phyloP scores from a whole-genome alignment of 2,888 invertebrate genomes.

The Horisme vitalbata region DNA sequence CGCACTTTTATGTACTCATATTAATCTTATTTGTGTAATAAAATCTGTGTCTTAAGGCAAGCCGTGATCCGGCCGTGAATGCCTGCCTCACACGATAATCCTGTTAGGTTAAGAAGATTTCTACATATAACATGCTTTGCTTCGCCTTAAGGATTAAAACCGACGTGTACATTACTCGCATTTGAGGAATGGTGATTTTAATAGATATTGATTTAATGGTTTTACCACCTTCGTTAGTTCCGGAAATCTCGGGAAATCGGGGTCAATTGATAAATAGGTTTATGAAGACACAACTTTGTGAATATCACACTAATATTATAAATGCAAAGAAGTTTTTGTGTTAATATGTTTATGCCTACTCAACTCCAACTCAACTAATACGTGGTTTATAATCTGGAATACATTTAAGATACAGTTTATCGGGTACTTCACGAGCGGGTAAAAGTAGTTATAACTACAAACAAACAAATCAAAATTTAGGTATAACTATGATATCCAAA shows the following conservation, averaged over 20 bases:
- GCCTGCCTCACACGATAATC: slow-evolving; percentile 86
- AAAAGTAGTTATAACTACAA: too few species aligned
- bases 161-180: slow-evolving; percentile 67
- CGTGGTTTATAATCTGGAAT: too few species aligned
- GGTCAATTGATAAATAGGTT: too few species aligned
- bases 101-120: slow-evolving; percentile 89
- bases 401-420: too few species aligned
- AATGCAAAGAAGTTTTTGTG: too few species aligned
- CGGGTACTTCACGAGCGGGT: too few species aligned
- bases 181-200: slow-evolving; percentile 30
- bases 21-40: slow-evolving; percentile 83
- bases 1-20: slow-evolving; percentile 60
- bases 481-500: slow-evolving; percentile 22
- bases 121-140: slow-evolving; percentile 87
- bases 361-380: too few species aligned
- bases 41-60: slow-evolving; percentile 80
- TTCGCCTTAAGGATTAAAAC: slow-evolving; percentile 86
- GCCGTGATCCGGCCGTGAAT: slow-evolving; percentile 83
- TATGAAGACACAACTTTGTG: too few species aligned
- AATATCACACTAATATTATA: too few species aligned
- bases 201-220: slow-evolving; percentile 39
- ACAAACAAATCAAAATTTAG: too few species aligned
- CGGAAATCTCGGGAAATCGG: too few species aligned
- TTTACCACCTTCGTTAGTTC: slow-evolving; percentile 7
- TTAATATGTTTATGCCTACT: too few species aligned